phyloP scores from a whole-genome alignment of 1,140 invertebrate species.

The Potamilus streckersoni region DNA sequence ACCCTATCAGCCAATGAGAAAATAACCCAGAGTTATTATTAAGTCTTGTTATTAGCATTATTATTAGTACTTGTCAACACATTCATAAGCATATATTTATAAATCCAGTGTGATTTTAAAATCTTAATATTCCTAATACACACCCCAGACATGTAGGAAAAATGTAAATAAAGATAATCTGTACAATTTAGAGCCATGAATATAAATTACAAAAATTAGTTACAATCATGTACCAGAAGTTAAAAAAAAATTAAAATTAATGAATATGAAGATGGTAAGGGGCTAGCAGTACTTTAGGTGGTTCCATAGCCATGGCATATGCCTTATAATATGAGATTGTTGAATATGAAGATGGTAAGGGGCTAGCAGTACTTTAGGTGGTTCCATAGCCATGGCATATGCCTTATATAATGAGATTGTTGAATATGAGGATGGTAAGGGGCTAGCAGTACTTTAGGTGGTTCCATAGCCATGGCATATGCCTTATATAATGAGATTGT shows the following conservation, averaged over 20 bases:
- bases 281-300: slow-evolving; percentile 73
- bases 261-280: slow-evolving; percentile 73
- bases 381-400: slow-evolving; percentile 97
- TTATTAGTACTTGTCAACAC: too few species aligned
- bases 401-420: slow-evolving; percentile 81
- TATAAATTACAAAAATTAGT: too few species aligned
- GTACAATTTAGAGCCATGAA: too few species aligned
- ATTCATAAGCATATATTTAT: too few species aligned
- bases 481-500: slow-evolving; percentile 81
- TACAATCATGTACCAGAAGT: too few species aligned
- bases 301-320: slow-evolving; percentile 96
- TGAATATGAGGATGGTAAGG: slow-evolving; percentile 73
- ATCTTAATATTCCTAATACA: too few species aligned
- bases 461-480: slow-evolving; percentile 97
- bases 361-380: slow-evolving; percentile 73
- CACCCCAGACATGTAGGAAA: too few species aligned
- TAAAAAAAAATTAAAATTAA: slow-evolving; percentile 71
- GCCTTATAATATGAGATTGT: slow-evolving; percentile 81
- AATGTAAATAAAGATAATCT: too few species aligned
- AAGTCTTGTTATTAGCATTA: too few species aligned
- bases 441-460: slow-evolving; percentile 73
- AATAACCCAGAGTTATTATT: too few species aligned
- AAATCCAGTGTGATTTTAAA: too few species aligned
- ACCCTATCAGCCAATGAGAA: too few species aligned
- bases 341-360: slow-evolving; percentile 73